Conservation (phyloP, 2,888 invertebrate genomes). For the Brachypterus glaber region DNA sequence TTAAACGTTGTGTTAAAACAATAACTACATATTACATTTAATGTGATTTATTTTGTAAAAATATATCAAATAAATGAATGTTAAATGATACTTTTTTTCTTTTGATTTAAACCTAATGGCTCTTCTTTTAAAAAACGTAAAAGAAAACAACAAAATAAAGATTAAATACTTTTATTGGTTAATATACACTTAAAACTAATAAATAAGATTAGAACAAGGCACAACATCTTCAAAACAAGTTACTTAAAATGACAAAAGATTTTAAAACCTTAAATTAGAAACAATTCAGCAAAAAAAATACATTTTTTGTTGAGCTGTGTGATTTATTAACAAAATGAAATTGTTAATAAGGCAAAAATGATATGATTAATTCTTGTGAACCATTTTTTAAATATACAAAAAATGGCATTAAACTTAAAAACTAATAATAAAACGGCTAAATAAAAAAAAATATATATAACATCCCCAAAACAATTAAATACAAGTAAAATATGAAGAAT, state of each 20-base stretch:
- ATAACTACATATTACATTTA: slow-evolving; percentile 5
- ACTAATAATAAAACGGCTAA: slow-evolving; percentile 7
- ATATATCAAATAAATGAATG: slow-evolving; percentile 2
- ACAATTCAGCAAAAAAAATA: too few species aligned
- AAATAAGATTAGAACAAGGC: slow-evolving; percentile 25
- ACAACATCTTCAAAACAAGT: slow-evolving; percentile 33
- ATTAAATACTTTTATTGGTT: neutral
- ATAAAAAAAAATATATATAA: slow-evolving; percentile 9
- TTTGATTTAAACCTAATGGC: neutral
- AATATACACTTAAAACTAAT: slow-evolving; percentile 4
- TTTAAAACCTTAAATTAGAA: slow-evolving; percentile 7
- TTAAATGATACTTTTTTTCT: too few species aligned
- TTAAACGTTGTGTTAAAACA: slow-evolving; percentile 4
- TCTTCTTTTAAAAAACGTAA: neutral
- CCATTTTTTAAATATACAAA: slow-evolving; percentile 14
- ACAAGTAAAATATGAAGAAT: too few species aligned
- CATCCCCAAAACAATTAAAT: slow-evolving; percentile 7
- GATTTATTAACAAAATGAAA: slow-evolving; percentile 21
- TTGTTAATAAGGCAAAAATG: slow-evolving; percentile 30
- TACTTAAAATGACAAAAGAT: slow-evolving; percentile 16
- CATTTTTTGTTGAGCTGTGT: slow-evolving; percentile 21
- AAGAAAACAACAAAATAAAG: neutral
- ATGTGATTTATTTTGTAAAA: slow-evolving; percentile 5
- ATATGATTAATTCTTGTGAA: slow-evolving; percentile 39
- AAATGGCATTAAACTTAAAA: slow-evolving; percentile 10